These are phyloP conservation scores for Ectobius pallidus DNA, from an alignment of 2,888 invertebrate species.

Conservation along the genomic window DNA sequence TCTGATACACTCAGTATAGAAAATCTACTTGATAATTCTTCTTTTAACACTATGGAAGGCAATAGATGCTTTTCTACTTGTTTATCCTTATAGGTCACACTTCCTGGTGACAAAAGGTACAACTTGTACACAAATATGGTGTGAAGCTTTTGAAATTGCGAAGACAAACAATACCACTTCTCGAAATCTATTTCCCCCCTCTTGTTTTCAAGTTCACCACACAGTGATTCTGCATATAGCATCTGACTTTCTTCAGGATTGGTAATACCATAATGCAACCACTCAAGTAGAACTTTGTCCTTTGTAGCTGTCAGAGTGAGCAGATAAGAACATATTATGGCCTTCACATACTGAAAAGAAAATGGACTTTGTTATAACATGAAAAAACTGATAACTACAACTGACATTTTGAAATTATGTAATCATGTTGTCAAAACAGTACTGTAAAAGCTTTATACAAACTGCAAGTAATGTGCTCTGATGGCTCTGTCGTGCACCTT, in stretches of 20 bases:
- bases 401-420: no score
- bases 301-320: background rate
- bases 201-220: conserved; percentile 17
- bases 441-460: no score
- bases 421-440: no score
- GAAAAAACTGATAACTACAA: no score
- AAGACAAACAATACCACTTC: conserved; percentile 26
- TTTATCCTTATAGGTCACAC: background rate
- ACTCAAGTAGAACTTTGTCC: conserved; percentile 7
- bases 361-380: no score
- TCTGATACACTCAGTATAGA: conserved; percentile 69
- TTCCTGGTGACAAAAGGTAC: background rate
- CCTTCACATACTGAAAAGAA: conserved; percentile 71
- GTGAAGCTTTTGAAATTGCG: conserved; percentile 36
- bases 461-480: no score
- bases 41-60: conserved; percentile 38
- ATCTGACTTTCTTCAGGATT: background rate
- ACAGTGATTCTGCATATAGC: conserved; percentile 27
- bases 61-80: background rate
- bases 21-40: no score
- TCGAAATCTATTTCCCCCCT: conserved; percentile 1
- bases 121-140: conserved; percentile 24
- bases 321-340: conserved; percentile 76
- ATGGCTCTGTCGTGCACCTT: no score
- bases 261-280: conserved; percentile 10